Conservation (phyloP, 1,140 invertebrate species). For the Euborellia annulipes region DNA sequence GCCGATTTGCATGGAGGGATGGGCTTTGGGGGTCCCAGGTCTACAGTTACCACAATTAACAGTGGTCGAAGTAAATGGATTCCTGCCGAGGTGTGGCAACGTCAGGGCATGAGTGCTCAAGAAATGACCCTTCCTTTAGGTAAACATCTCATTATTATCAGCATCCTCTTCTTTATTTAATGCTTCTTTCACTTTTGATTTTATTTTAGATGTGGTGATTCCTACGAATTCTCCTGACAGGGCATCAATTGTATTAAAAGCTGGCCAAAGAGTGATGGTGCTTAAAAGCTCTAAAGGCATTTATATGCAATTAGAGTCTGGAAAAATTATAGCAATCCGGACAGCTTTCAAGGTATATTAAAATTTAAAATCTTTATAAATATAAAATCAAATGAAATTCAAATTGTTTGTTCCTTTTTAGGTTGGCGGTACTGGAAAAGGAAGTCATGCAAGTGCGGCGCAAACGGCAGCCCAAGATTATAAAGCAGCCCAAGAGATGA, state of each 20-base stretch:
- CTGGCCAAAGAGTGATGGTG: constrained; percentile 84
- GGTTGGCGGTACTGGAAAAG: too few species aligned
- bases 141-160: constrained; percentile 21
- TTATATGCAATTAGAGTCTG: constrained; percentile 85
- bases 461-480: too few species aligned
- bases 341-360: constrained; percentile 46
- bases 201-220: constrained; percentile 67
- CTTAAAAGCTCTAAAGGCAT: constrained; percentile 89
- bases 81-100: constrained; percentile 71
- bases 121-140: constrained; percentile 79
- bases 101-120: constrained; percentile 86
- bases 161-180: constrained; percentile 4
- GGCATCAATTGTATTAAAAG: constrained; percentile 67
- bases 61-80: constrained; percentile 47
- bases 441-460: too few species aligned
- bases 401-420: too few species aligned
- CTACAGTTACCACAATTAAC: constrained; percentile 8
- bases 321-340: constrained; percentile 91
- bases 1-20: constrained; percentile 27
- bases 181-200: not conserved
- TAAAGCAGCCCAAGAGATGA: too few species aligned
- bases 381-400: not conserved
- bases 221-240: constrained; percentile 79
- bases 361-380: constrained; percentile 2
- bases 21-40: constrained; percentile 4